phyloP scores from a whole-genome alignment of 2,113 vertebrate species.

The Oryzias javanicus region DNA sequence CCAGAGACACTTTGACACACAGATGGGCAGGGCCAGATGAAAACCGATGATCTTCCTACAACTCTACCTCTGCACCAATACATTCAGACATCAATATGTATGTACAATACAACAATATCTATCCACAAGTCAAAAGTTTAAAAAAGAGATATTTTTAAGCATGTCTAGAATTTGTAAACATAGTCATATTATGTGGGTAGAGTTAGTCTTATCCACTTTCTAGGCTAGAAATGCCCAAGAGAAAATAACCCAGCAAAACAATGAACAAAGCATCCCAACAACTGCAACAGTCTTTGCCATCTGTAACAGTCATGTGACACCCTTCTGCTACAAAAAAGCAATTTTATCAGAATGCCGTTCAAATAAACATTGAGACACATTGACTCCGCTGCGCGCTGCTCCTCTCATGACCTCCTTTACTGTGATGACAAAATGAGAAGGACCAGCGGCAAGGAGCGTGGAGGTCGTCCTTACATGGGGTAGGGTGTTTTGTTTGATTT shows the following conservation, averaged over 20 bases:
- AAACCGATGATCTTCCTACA: too few relatives aligned
- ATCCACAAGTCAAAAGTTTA: too few relatives aligned
- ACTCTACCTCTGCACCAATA: too few relatives aligned
- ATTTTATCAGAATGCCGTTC: background rate
- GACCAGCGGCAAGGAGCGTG: slow-evolving; percentile 51
- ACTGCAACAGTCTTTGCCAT: background rate
- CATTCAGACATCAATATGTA: too few relatives aligned
- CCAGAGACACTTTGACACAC: too few relatives aligned
- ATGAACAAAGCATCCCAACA: background rate
- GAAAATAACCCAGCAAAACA: background rate
- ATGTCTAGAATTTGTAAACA: too few relatives aligned
- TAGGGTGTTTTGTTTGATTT: slow-evolving; percentile 65
- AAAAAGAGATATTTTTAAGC: too few relatives aligned
- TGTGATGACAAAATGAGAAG: slow-evolving; percentile 44
- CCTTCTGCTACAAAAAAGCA: too few relatives aligned
- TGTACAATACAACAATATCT: too few relatives aligned
- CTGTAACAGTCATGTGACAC: background rate
- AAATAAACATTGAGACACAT: slow-evolving; percentile 16
- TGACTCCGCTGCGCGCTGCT: slow-evolving; percentile 16
- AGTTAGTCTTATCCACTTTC: too few relatives aligned
- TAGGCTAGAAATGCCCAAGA: background rate
- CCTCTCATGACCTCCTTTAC: slow-evolving; percentile 48
- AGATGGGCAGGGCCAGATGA: too few relatives aligned
- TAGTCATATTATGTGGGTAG: too few relatives aligned
- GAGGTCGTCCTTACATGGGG: slow-evolving; percentile 43